Evolutionary conservation across 64 coral and sea anemone genomes (phyloP).

Genomic region (Dendrophyllia cribrosa): DNA sequence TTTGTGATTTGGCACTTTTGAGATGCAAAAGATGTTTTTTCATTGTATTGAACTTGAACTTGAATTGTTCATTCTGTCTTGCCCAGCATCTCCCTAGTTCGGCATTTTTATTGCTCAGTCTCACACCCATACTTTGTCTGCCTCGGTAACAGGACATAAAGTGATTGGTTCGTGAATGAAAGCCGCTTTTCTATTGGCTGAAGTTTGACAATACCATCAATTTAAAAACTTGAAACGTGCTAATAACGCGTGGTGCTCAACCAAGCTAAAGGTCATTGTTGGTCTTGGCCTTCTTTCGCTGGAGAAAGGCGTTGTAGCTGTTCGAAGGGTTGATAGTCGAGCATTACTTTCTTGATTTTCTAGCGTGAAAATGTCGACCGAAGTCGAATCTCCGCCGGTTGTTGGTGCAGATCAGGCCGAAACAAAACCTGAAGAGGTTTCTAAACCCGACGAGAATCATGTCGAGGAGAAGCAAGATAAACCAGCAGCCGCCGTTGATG

Average conservation of each 20-base stretch:
- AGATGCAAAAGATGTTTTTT: conserved; percentile 22
- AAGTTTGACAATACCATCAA: conserved; percentile 97
- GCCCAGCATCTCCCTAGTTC: conserved; percentile 50
- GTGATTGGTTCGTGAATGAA: conserved; percentile 69
- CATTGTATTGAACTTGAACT: no score
- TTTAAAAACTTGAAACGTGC: conserved; percentile 99
- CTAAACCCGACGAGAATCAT: conserved; percentile 87
- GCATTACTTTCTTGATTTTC: conserved; percentile 80
- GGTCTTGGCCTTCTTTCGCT: conserved; percentile 88
- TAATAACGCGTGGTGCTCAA: conserved; percentile 98
- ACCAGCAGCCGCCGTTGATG: conserved; percentile 41
- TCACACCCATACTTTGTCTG: conserved; percentile 76
- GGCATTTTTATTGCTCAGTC: conserved; percentile 55
- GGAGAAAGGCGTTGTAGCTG: conserved; percentile 81
- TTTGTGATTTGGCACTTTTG: conserved; percentile 44
- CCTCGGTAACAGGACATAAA: conserved; percentile 27
- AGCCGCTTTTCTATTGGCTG: conserved; percentile 69
- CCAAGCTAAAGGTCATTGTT: conserved; percentile 96
- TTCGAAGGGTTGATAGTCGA: conserved; percentile 68
- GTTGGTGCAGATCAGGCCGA: conserved; percentile 57
- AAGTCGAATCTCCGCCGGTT: conserved; percentile 69
- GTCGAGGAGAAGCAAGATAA: conserved; percentile 87
- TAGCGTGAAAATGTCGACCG: conserved; percentile 82
- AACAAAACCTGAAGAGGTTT: conserved; percentile 71
- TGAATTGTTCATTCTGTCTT: not conserved